Conservation (phyloP, 2,797 vertebrate species). For the Nyctibius grandis region DNA sequence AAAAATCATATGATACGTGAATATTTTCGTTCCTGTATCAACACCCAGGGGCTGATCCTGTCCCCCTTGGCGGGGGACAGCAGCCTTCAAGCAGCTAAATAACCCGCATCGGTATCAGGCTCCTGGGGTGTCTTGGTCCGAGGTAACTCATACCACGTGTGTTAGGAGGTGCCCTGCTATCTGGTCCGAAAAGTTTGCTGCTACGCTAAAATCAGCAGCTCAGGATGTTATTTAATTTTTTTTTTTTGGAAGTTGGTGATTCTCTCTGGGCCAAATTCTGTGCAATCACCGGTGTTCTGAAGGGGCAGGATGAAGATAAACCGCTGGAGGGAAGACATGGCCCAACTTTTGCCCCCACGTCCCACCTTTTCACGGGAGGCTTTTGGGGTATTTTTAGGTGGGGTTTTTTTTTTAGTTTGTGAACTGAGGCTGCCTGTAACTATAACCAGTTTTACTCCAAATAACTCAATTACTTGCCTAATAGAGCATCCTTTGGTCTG, state of each 20-base stretch:
- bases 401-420: neutral
- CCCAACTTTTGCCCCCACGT: neutral
- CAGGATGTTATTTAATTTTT: neutral
- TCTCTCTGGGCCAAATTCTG: neutral
- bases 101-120: rapidly evolving
- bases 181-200: neutral
- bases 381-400: neutral
- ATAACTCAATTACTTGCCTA: neutral
- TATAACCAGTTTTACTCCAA: slow-evolving; percentile 4
- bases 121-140: neutral
- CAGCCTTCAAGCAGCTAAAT: neutral
- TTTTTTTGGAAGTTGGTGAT: neutral
- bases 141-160: neutral
- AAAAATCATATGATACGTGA: neutral
- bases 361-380: neutral
- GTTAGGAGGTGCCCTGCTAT: neutral
- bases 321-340: neutral
- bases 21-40: neutral
- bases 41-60: neutral
- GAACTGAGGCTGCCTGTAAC: slow-evolving; percentile 23
- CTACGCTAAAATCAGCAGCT: neutral
- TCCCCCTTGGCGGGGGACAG: neutral
- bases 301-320: neutral
- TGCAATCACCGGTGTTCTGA: neutral
- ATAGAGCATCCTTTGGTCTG: neutral